Base-by-base conservation (phyloP, 2,888 invertebrate genomes). In the Trypoxylon attenuatum region DNA sequence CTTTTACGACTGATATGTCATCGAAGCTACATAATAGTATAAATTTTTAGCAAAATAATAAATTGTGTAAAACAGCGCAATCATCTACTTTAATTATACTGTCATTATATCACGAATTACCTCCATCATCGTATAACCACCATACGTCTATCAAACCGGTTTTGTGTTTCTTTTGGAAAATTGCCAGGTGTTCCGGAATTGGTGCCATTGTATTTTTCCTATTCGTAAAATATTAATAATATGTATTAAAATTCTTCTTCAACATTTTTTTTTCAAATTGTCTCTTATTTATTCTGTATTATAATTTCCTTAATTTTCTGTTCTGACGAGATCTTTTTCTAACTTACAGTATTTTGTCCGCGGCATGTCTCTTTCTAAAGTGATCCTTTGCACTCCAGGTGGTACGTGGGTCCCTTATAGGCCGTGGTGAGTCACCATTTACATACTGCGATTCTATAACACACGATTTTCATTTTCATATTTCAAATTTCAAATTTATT, bases 111-210 rank as follows among this genome's bases (percentile, higher is more conserved):
- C 49, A 18, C 55, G 50, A 71, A 64, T 82, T 77, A 83, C 95
- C 95, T 82, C 95, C 95, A 87, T 95, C 97, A 85, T 98, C 98
- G 87, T 97, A 98, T 77, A 98, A 88, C 98, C 98, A 98, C 95
- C 97, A 97, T 43, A 97, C 96, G 88, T 97, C 97, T 41, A 97
- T 92, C 0, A 92, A 93, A 8, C 96, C 96, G 65, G 92, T 91
- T 55, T 91, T 91, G 87, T 95, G 91, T 82, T 95, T 95, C 68
- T 90, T 90, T 69, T 93, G 92, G 86, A 96, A 96, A 69, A 94
- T 88, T 10, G 92, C 91, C 87, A 94, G 90, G 51, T 91, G 92
- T 56, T 92, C 90, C 4, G 94, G 88, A 50, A 93, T 89, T 2
- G 76, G 65, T 21, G 77, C 23, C 55, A 84, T 71, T 16, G 78